Percentiles rank a stretch among this genome's conserved stretches.
These are phyloP conservation scores for Diachasmimorpha longicaudata DNA, from an alignment of 1,140 invertebrate species.

Conservation along the genomic window DNA sequence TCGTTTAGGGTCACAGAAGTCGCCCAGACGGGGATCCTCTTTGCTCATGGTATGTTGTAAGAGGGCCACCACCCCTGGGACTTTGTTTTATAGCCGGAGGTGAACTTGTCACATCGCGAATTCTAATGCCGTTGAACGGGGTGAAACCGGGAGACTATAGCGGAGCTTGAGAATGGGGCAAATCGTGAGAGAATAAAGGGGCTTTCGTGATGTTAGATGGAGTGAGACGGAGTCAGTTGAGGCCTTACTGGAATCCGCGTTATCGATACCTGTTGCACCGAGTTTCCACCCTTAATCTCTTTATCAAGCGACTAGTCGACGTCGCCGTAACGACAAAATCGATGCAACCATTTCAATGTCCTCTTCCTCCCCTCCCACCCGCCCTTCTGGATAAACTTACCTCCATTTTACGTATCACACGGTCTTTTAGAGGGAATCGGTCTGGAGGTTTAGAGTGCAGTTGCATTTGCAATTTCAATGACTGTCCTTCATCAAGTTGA, in stretches of 20 bases:
- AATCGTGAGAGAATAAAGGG: slow-evolving; percentile 7
- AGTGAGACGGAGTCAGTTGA: slow-evolving; percentile 10
- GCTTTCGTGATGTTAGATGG: background rate
- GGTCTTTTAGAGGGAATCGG: background rate
- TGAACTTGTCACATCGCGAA: slow-evolving; percentile 36
- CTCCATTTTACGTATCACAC: background rate
- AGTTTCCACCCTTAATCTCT: slow-evolving; percentile 32
- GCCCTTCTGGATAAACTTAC: background rate
- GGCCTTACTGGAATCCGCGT: slow-evolving; percentile 28
- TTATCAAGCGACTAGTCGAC: slow-evolving; percentile 30
- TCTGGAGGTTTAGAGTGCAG: background rate
- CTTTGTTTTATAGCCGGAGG: slow-evolving; percentile 31
- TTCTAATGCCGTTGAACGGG: slow-evolving; percentile 25
- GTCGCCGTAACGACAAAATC: slow-evolving; percentile 17
- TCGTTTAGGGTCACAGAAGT: slow-evolving; percentile 23
- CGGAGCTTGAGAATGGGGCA: background rate
- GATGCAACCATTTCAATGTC: background rate
- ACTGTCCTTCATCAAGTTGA: no score
- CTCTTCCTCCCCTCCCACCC: background rate
- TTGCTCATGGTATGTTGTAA: background rate
- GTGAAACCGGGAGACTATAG: background rate
- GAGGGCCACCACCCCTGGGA: background rate
- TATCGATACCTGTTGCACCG: slow-evolving; percentile 36
- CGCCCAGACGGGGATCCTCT: background rate
- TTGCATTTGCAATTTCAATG: background rate